These are phyloP conservation scores for Brienomyrus longianalis DNA, from an alignment of 2,113 vertebrate species.

Conservation along the genomic window DNA sequence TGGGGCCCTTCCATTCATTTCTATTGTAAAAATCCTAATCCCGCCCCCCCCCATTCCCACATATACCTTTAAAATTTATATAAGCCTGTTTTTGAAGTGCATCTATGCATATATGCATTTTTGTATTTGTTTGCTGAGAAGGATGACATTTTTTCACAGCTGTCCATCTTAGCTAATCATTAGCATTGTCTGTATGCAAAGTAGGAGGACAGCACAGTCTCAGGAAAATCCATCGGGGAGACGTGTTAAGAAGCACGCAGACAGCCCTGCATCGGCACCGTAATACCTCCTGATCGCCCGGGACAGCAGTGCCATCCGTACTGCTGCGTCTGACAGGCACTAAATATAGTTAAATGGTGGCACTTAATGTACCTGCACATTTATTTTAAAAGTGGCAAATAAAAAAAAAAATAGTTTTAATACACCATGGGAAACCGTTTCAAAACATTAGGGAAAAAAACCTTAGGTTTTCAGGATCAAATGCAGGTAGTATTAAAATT, in stretches of 20 bases:
- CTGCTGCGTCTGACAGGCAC: not conserved
- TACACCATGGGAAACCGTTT: not conserved
- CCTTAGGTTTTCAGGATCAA: not conserved
- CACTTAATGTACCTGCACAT: not conserved
- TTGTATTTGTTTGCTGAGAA: not conserved
- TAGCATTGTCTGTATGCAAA: not conserved
- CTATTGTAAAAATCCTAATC: no score
- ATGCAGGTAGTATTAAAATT: not conserved
- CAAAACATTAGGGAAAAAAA: not conserved
- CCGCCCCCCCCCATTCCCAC: not conserved
- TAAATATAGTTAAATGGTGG: not conserved
- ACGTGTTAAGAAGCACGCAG: not conserved
- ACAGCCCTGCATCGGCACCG: not conserved
- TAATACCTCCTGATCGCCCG: not conserved
- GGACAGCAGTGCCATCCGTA: not conserved
- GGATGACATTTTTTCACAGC: not conserved
- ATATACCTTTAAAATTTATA: not conserved
- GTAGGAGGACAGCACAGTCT: not conserved
- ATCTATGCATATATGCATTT: not conserved
- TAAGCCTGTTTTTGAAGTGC: not conserved
- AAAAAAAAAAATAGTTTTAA: not conserved
- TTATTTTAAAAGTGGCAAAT: not conserved
- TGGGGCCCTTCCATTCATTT: not conserved
- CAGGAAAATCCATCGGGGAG: not conserved
- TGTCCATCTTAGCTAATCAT: not conserved